Evolutionary conservation across 1,140 invertebrate species (phyloP).

Genomic region (Panagrolaimus sp.): DNA sequence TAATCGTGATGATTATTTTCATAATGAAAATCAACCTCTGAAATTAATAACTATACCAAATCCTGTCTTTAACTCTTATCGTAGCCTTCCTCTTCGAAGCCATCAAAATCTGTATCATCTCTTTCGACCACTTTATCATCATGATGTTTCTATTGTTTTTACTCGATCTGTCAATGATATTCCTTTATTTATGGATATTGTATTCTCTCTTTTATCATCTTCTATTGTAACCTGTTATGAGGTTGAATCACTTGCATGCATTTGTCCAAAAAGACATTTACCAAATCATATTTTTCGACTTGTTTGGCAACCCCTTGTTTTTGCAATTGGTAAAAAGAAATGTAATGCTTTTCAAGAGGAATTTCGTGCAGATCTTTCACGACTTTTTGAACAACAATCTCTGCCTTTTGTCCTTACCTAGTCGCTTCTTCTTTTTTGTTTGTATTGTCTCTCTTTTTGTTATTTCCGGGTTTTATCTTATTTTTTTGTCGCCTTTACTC

Average conservation of each 20-base stretch:
- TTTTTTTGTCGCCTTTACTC: background rate
- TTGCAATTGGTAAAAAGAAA: conserved; percentile 18
- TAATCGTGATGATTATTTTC: background rate
- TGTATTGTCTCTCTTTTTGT: conserved; percentile 8
- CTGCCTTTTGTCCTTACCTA: conserved; percentile 10
- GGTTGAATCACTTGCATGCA: conserved; percentile 1
- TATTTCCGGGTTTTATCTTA: conserved; percentile 18
- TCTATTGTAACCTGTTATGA: conserved; percentile 18
- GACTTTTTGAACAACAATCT: background rate
- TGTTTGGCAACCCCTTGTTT: conserved; percentile 24
- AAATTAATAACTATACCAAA: background rate
- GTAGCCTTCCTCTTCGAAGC: conserved; percentile 18
- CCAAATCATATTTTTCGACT: conserved; percentile 34
- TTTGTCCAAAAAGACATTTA: background rate
- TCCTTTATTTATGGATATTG: background rate
- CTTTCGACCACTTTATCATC: conserved; percentile 15
- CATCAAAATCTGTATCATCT: background rate
- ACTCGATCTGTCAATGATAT: background rate
- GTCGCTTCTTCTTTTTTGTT: conserved; percentile 16
- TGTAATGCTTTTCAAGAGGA: conserved; percentile 35
- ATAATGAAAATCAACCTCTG: conserved; percentile 13
- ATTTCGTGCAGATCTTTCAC: conserved; percentile 19
- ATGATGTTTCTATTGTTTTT: conserved; percentile 32
- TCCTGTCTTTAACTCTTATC: background rate
- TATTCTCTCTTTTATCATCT: conserved; percentile 11